Conservation (phyloP, 1,140 invertebrate genomes). For the Caenorhabditis briggsae region DNA sequence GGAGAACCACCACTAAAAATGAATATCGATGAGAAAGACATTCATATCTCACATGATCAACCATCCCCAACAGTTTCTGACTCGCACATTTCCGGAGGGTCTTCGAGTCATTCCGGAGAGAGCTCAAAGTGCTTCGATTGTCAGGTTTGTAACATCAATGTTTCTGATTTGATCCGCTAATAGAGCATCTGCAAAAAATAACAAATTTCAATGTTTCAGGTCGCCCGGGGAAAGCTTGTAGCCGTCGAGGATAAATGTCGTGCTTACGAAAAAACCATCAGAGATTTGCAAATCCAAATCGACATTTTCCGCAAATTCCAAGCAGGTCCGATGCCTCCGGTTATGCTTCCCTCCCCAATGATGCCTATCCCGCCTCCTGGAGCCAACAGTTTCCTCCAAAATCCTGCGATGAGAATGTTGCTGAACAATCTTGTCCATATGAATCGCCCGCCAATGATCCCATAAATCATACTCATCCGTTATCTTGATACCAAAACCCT, state of each 20-base stretch:
- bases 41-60: constrained; percentile 60
- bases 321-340: background rate
- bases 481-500: background rate
- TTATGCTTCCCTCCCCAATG: constrained; percentile 34
- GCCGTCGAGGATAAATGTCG: constrained; percentile 33
- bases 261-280: constrained; percentile 21
- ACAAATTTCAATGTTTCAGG: constrained; percentile 11
- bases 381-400: constrained; percentile 29
- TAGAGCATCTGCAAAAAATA: constrained; percentile 42
- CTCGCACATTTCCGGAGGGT: constrained; percentile 67
- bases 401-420: constrained; percentile 54
- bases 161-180: background rate
- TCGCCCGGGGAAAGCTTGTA: constrained; percentile 29
- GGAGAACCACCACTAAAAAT: constrained; percentile 49
- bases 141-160: constrained; percentile 58
- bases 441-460: constrained; percentile 17
- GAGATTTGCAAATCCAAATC: background rate
- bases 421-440: constrained; percentile 49
- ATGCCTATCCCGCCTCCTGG: constrained; percentile 37
- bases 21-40: constrained; percentile 51
- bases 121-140: constrained; percentile 69
- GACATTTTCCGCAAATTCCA: constrained; percentile 12
- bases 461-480: background rate
- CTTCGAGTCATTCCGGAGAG: constrained; percentile 59
- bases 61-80: constrained; percentile 68